phyloP scores from a whole-genome alignment of 1,140 invertebrate genomes.

The Tribolium castaneum region DNA sequence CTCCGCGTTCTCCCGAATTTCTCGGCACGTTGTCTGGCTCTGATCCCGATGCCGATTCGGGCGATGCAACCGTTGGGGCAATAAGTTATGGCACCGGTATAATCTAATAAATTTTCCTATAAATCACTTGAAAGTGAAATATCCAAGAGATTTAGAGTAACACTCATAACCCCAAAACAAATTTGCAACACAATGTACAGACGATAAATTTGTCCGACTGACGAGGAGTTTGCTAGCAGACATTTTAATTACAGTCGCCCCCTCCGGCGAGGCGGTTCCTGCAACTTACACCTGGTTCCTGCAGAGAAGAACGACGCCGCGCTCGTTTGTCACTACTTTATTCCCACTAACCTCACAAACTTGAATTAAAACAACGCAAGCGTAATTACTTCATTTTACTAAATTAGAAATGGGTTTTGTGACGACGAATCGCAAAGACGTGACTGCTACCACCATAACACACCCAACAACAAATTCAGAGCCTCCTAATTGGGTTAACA shows the following conservation, averaged over 20 bases:
- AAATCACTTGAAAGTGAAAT: constrained; percentile 51
- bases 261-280: constrained; percentile 39
- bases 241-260: constrained; percentile 58
- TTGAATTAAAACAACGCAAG: constrained; percentile 35
- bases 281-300: constrained; percentile 54
- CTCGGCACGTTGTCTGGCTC: constrained; percentile 19
- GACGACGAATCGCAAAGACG: too few relatives aligned
- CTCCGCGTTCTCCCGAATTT: neutral
- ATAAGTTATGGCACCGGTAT: constrained; percentile 27
- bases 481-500: too few relatives aligned
- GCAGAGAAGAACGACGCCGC: constrained; percentile 39
- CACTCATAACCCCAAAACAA: constrained; percentile 59
- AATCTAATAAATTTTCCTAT: constrained; percentile 49
- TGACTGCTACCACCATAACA: too few relatives aligned
- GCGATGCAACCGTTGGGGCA: constrained; percentile 5
- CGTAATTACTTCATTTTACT: constrained; percentile 29
- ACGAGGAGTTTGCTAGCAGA: constrained; percentile 57
- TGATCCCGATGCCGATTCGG: constrained; percentile 10
- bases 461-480: too few relatives aligned
- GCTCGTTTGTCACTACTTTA: constrained; percentile 49
- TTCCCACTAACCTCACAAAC: constrained; percentile 33
- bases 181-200: constrained; percentile 57
- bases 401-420: constrained; percentile 17
- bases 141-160: constrained; percentile 56
- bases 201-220: constrained; percentile 60